phyloP scores from a whole-genome alignment of 2,888 invertebrate species.

The Baccha elongata region DNA sequence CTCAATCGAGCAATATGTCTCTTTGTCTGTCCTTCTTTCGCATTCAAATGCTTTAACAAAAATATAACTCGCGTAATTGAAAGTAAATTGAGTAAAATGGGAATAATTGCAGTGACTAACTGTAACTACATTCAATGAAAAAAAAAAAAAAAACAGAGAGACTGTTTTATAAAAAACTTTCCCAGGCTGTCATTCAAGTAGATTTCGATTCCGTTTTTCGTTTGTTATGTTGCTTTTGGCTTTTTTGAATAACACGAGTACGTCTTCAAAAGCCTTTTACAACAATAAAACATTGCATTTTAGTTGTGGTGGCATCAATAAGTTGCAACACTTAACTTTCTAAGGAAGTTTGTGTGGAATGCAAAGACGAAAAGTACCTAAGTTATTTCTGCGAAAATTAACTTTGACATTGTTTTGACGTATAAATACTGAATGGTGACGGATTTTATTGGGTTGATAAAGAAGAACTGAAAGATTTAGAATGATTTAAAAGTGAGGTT shows the following conservation, averaged over 20 bases:
- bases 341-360: slow-evolving; percentile 29
- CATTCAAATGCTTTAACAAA: not conserved
- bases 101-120: slow-evolving; percentile 57
- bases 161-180: slow-evolving; percentile 61
- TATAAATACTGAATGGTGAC: slow-evolving; percentile 31
- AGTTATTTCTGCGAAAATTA: slow-evolving; percentile 65
- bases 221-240: slow-evolving; percentile 3
- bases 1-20: not conserved
- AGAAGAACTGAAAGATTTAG: not conserved
- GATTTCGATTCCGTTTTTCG: slow-evolving; percentile 31
- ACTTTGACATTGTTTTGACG: slow-evolving; percentile 72
- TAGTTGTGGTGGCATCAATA: slow-evolving; percentile 41
- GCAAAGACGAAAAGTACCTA: slow-evolving; percentile 64
- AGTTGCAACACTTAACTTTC: slow-evolving; percentile 63
- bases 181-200: slow-evolving; percentile 53
- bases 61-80: slow-evolving; percentile 52
- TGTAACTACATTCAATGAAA: slow-evolving; percentile 48
- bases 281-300: slow-evolving; percentile 16
- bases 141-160: no score
- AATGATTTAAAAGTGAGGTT: not conserved
- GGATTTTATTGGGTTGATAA: slow-evolving; percentile 5
- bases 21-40: not conserved
- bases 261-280: slow-evolving; percentile 14
- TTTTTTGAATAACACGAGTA: not conserved
- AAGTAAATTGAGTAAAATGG: slow-evolving; percentile 67